These are phyloP conservation scores for Oplegnathus fasciatus DNA, from an alignment of 2,113 vertebrate genomes.

Conservation along the genomic window DNA sequence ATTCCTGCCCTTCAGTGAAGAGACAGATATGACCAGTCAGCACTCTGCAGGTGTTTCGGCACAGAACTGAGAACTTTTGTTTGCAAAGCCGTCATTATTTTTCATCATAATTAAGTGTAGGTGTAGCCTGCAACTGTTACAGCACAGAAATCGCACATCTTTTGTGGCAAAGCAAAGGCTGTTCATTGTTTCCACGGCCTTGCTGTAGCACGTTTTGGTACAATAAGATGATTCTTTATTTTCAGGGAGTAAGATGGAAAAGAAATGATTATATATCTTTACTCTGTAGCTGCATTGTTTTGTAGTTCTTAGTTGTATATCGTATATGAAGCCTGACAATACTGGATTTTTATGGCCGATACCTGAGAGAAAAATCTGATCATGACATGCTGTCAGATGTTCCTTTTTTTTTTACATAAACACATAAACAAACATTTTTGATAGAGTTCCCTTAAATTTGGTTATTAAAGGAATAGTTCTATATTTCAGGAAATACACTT, in stretches of 20 bases:
- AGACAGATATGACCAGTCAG: not conserved
- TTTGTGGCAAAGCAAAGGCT: not conserved
- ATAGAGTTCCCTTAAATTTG: not conserved
- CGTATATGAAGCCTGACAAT: not conserved
- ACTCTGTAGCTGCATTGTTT: not conserved
- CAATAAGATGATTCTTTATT: not conserved
- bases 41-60: slow-evolving; percentile 11
- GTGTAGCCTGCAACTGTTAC: not conserved
- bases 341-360: not conserved
- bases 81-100: slow-evolving; percentile 9
- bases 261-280: not conserved
- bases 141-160: not conserved
- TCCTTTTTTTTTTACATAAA: no score
- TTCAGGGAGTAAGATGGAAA: not conserved
- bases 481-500: not conserved
- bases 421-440: no score
- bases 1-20: no score
- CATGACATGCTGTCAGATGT: no score
- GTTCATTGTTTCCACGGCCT: not conserved
- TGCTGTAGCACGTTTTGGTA: not conserved
- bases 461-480: not conserved
- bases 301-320: not conserved
- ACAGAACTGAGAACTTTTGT: slow-evolving; percentile 9
- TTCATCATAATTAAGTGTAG: not conserved
- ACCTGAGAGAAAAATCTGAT: not conserved